These are phyloP conservation scores for Synchiropus splendidus DNA, from an alignment of 2,113 vertebrate genomes.

Conservation along the genomic window DNA sequence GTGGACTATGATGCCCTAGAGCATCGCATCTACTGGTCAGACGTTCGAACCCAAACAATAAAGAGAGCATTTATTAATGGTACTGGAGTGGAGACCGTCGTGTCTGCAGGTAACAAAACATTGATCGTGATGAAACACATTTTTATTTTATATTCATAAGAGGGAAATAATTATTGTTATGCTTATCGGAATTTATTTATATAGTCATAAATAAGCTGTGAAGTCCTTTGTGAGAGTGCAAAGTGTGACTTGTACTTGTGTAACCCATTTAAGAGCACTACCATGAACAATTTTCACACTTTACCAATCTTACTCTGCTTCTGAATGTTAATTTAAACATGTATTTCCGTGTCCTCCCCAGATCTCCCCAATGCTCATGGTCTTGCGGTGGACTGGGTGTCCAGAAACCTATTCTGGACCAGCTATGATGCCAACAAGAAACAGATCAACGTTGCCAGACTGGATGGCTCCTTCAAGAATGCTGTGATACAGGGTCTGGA, in stretches of 20 bases:
- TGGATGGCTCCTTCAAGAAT: conserved; percentile 96
- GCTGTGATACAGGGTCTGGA: conserved; percentile 91
- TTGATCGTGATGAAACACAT: too few species aligned
- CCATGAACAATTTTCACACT: too few species aligned
- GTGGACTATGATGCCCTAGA: conserved; percentile 89
- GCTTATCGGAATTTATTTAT: too few species aligned
- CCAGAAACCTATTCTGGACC: conserved; percentile 96
- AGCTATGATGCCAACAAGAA: conserved; percentile 95
- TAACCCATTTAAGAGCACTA: too few species aligned
- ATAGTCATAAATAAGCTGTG: too few species aligned
- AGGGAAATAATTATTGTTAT: too few species aligned
- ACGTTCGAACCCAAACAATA: conserved; percentile 92
- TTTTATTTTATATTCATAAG: too few species aligned
- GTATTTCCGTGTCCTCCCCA: conserved; percentile 39
- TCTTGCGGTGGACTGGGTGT: conserved; percentile 94
- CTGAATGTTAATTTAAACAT: too few species aligned
- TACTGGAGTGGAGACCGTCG: conserved; percentile 88
- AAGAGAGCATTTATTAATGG: conserved; percentile 96
- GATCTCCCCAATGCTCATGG: conserved; percentile 92
- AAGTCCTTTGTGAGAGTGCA: too few species aligned
- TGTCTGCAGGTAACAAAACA: conserved; percentile 56
- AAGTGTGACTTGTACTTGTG: too few species aligned
- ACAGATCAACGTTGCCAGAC: conserved; percentile 91
- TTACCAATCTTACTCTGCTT: too few species aligned
- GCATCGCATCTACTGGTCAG: conserved; percentile 95